Conservation (phyloP, 2,888 invertebrate genomes). For the Aspidiotus rigidus region DNA sequence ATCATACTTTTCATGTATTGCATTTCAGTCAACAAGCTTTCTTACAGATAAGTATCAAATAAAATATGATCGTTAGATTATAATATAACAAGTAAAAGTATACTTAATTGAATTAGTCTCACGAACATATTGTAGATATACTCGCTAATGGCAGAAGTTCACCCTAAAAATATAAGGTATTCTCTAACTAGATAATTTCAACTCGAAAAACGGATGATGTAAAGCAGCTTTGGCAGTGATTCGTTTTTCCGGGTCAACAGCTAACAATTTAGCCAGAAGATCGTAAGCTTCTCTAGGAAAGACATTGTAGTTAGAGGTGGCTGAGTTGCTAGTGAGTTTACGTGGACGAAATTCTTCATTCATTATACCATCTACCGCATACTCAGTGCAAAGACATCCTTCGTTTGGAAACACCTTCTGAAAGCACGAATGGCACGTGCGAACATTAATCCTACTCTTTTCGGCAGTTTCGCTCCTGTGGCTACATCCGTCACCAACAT, state of each 20-base stretch:
- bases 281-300: slow-evolving; percentile 67
- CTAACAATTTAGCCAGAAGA: slow-evolving; percentile 60
- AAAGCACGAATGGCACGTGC: slow-evolving; percentile 10
- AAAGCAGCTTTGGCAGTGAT: slow-evolving; percentile 66
- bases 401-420: slow-evolving; percentile 19
- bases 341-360: not conserved
- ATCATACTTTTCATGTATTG: too few species aligned
- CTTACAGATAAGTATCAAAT: too few species aligned
- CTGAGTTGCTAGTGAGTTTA: slow-evolving; percentile 34
- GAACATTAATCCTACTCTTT: not conserved
- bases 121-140: too few species aligned
- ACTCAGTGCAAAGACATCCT: slow-evolving; percentile 13
- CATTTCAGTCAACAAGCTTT: too few species aligned
- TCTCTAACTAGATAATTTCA: slow-evolving; percentile 15
- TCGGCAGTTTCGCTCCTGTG: too few species aligned
- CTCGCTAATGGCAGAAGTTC: too few species aligned
- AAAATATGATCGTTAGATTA: too few species aligned
- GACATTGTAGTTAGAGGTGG: not conserved
- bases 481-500: not conserved
- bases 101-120: too few species aligned
- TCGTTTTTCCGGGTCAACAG: slow-evolving; percentile 66
- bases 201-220: slow-evolving; percentile 60
- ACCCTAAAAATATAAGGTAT: too few species aligned
- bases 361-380: not conserved
- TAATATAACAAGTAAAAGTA: too few species aligned